Evolutionary conservation across 1,140 invertebrate species (phyloP).

Genomic region (Brachionus koreanus): DNA sequence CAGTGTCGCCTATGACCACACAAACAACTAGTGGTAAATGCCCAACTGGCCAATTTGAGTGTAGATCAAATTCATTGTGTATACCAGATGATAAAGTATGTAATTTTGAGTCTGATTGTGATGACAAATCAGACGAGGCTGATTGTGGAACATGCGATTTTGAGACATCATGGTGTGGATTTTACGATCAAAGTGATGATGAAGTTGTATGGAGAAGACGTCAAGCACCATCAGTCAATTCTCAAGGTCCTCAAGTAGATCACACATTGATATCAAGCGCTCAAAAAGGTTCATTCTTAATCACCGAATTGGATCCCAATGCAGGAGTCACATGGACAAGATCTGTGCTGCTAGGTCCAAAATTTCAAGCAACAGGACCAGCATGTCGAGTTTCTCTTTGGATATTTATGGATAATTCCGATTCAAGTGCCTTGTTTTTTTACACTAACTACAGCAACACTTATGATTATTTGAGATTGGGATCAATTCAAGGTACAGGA

Average conservation of each 20-base stretch:
- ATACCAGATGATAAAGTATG: constrained; percentile 59
- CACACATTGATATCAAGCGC: constrained; percentile 64
- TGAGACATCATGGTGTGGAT: constrained; percentile 65
- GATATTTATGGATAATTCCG: constrained; percentile 70
- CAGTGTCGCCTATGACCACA: constrained; percentile 46
- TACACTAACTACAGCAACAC: constrained; percentile 5
- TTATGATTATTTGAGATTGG: background rate
- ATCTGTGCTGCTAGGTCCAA: constrained; percentile 49
- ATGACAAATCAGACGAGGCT: constrained; percentile 51
- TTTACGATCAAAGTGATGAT: constrained; percentile 68
- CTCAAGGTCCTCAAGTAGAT: constrained; percentile 68
- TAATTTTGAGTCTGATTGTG: constrained; percentile 67
- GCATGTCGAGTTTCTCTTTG: constrained; percentile 62
- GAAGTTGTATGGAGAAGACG: constrained; percentile 71
- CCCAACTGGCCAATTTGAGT: background rate
- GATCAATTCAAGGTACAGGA: background rate
- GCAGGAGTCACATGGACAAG: constrained; percentile 53
- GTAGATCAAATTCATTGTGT: constrained; percentile 47
- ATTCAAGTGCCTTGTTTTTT: background rate
- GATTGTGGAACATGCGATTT: constrained; percentile 53
- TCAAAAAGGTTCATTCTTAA: constrained; percentile 60
- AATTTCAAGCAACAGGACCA: constrained; percentile 49
- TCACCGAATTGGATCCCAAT: constrained; percentile 54
- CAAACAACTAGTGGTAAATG: constrained; percentile 47
- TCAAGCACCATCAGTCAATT: constrained; percentile 64